phyloP scores from a whole-genome alignment of 2,113 vertebrate genomes.

The Mirounga angustirostris region DNA sequence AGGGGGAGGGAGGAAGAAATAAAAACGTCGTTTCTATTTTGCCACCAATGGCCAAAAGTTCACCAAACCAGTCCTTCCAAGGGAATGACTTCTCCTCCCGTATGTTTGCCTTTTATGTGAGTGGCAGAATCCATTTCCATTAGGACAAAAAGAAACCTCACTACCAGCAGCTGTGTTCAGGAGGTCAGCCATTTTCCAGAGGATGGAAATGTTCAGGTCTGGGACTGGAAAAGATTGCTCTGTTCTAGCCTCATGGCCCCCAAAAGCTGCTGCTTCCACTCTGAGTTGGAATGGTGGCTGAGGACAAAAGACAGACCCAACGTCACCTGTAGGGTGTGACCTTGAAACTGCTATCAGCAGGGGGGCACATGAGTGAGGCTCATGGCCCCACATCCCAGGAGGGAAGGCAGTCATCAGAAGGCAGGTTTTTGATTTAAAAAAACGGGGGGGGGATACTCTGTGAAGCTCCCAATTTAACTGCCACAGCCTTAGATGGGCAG shows the following conservation, averaged over 20 bases:
- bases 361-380: neutral
- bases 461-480: neutral
- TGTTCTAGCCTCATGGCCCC: neutral
- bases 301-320: slow-evolving; percentile 17
- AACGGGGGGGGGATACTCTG: neutral
- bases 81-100: slow-evolving; percentile 57
- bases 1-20: slow-evolving; percentile 76
- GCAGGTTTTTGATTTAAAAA: neutral
- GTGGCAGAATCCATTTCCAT: slow-evolving; percentile 48
- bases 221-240: neutral
- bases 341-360: neutral
- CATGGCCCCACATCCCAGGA: neutral
- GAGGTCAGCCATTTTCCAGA: neutral
- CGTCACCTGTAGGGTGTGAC: neutral
- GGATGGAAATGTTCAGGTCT: slow-evolving; percentile 36
- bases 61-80: slow-evolving; percentile 73
- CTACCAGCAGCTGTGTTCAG: neutral
- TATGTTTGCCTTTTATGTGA: slow-evolving; percentile 57
- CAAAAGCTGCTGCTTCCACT: neutral
- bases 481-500: neutral
- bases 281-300: neutral
- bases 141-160: slow-evolving; percentile 44
- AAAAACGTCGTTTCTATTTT: slow-evolving; percentile 80
- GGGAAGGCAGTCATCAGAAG: neutral
- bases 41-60: slow-evolving; percentile 73